phyloP scores from a whole-genome alignment of 1,140 invertebrate species.

The Ceratosolen fusciceps region DNA sequence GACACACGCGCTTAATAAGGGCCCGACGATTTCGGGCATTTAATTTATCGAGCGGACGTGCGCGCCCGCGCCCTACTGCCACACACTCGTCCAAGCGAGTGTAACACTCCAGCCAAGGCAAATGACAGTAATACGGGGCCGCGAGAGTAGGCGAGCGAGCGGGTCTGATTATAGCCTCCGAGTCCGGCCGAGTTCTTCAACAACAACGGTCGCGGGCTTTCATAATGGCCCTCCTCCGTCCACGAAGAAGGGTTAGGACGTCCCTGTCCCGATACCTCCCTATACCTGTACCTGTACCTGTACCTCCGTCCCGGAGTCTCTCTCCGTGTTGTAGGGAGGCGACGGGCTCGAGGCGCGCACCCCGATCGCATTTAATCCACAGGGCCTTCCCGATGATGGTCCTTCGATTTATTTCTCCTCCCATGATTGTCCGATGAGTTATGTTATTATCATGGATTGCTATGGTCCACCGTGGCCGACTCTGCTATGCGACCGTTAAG shows the following conservation, averaged over 20 bases:
- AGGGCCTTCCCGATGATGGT: conserved; percentile 32
- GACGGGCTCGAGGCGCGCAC: conserved; percentile 32
- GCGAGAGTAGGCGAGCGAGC: conserved; percentile 2
- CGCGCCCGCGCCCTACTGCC: background rate
- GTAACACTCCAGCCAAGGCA: background rate
- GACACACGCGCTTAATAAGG: background rate
- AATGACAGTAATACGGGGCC: background rate
- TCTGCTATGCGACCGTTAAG: background rate
- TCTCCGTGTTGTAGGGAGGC: conserved; percentile 37
- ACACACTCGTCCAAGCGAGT: conserved; percentile 6
- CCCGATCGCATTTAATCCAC: background rate
- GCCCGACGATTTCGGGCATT: conserved; percentile 36
- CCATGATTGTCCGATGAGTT: conserved; percentile 28
- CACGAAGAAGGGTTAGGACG: conserved; percentile 35
- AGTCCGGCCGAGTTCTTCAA: conserved; percentile 10
- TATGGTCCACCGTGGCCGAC: background rate
- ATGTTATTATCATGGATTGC: conserved; percentile 28
- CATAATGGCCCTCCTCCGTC: conserved; percentile 28
- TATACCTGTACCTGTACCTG: background rate
- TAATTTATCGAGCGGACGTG: conserved; percentile 30
- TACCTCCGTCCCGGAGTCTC: background rate
- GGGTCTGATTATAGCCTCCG: conserved; percentile 29
- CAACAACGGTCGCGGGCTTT: conserved; percentile 14
- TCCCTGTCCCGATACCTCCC: conserved; percentile 10
- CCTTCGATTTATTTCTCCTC: conserved; percentile 40